A percentile compares a stretch with the other conserved stretches of the same genome.
phyloP scores from a whole-genome alignment of 1,140 invertebrate species.

The Drosophila asahinai region DNA sequence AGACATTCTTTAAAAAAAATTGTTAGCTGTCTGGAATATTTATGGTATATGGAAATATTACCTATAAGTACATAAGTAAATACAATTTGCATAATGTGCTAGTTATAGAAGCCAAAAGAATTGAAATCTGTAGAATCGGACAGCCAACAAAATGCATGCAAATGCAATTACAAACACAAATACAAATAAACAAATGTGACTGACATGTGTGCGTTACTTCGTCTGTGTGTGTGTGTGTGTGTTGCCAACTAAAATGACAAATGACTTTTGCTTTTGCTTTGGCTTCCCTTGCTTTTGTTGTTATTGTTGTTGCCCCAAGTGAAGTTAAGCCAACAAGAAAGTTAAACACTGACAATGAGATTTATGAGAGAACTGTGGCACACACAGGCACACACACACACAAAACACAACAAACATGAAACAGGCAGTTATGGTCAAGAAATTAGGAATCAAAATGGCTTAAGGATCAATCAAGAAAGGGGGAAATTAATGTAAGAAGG shows the following conservation, averaged over 20 bases:
- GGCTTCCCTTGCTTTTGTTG: constrained; percentile 19
- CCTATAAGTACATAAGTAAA: too few species aligned
- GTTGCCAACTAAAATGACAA: constrained; percentile 80
- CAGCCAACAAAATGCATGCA: constrained; percentile 24
- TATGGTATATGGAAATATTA: too few species aligned
- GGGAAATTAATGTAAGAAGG: too few species aligned
- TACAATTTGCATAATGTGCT: background rate
- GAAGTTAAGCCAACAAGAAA: constrained; percentile 83
- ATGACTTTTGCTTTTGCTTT: constrained; percentile 76
- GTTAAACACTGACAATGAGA: constrained; percentile 83
- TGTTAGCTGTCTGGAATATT: too few species aligned
- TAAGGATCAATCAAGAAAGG: too few species aligned
- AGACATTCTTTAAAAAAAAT: too few species aligned
- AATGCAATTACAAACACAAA: constrained; percentile 31
- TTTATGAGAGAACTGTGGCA: constrained; percentile 68
- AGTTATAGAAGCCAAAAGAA: background rate
- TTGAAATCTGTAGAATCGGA: background rate
- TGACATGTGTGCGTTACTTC: constrained; percentile 17
- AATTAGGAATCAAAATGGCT: background rate
- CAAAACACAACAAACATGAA: constrained; percentile 2
- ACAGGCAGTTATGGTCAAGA: background rate
- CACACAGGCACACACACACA: constrained; percentile 25
- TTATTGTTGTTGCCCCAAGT: constrained; percentile 65
- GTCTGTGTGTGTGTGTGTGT: constrained; percentile 25
- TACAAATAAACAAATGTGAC: constrained; percentile 35